A percentile compares a stretch with the other conserved stretches of the same genome.
Conservation (phyloP, 2,113 vertebrate species). For the Gnathonemus echidnorhynchus region DNA sequence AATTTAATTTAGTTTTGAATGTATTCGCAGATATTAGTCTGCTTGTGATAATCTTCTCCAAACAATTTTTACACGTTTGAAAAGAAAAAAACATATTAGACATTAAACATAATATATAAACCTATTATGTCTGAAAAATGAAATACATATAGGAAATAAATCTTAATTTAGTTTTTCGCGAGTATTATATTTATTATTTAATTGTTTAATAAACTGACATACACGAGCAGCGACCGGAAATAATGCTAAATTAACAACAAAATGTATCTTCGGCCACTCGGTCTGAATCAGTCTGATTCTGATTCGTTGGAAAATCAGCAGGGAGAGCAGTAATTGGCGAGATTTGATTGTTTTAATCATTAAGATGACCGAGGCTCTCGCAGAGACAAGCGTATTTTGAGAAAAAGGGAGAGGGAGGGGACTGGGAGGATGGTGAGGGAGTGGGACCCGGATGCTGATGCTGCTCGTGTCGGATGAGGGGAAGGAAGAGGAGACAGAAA, state of each 20-base stretch:
- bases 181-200: neutral
- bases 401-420: constrained; percentile 28
- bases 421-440: constrained; percentile 43
- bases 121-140: neutral
- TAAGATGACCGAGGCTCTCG: constrained; percentile 9
- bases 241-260: neutral
- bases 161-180: neutral
- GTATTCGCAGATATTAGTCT: neutral
- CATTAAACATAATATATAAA: neutral
- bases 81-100: neutral
- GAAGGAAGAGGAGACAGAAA: constrained; percentile 58
- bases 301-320: neutral
- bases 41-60: neutral
- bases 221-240: neutral
- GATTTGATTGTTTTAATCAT: neutral
- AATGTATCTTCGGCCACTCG: neutral
- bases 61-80: neutral
- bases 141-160: neutral
- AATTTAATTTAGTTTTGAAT: neutral
- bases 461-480: constrained; percentile 46
- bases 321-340: neutral
- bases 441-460: constrained; percentile 56
- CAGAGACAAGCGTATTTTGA: constrained; percentile 20
- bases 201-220: neutral
- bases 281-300: neutral